Evolutionary conservation across 2,113 vertebrate genomes (phyloP).

Genomic region (Chrysochloris asiatica): DNA sequence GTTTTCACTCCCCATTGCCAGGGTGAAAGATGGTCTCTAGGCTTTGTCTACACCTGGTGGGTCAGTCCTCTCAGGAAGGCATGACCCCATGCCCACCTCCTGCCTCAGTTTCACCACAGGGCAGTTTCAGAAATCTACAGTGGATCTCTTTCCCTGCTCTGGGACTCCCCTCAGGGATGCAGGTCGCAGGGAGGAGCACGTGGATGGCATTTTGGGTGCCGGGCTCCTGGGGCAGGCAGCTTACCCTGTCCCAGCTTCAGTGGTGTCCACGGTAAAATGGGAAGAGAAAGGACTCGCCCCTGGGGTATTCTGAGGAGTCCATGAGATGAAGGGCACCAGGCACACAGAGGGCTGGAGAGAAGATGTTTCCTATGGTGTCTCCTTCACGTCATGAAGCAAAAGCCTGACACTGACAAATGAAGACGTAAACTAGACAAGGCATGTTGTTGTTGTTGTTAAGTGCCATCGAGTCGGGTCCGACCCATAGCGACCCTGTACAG

Average conservation of each 20-base stretch:
- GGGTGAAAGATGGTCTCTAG: background rate
- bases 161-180: no score
- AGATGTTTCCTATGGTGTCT: no score
- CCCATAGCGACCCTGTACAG: no score
- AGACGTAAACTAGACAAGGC: background rate
- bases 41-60: background rate
- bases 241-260: background rate
- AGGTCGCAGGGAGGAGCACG: no score
- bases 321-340: background rate
- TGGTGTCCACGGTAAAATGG: background rate
- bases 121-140: background rate
- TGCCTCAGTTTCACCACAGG: background rate
- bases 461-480: no score
- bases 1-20: background rate
- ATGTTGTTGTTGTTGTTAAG: background rate
- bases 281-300: background rate
- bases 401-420: background rate
- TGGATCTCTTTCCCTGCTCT: no score
- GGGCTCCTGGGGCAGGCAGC: no score
- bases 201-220: background rate
- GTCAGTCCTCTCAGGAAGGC: fast-evolving
- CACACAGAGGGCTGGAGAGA: no score
- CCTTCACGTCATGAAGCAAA: no score
- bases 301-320: background rate
- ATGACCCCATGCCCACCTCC: background rate